These are phyloP conservation scores for Neomonachus schauinslandi DNA, from an alignment of 2,113 vertebrate genomes.

Conservation along the genomic window DNA sequence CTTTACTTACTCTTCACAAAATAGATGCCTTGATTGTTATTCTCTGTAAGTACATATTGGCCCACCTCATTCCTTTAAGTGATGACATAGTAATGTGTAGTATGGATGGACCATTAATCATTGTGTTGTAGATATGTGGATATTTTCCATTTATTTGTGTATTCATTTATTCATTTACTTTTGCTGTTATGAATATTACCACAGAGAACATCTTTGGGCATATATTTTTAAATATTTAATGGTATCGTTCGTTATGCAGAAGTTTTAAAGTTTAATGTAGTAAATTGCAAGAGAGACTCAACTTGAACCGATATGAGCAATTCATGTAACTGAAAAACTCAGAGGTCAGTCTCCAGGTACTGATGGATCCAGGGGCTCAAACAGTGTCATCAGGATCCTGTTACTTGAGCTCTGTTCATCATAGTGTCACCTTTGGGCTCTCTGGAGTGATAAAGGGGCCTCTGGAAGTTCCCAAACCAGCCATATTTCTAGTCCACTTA, in stretches of 20 bases:
- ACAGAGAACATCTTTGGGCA: neutral
- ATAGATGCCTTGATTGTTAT: neutral
- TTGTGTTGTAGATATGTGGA: neutral
- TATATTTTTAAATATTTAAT: neutral
- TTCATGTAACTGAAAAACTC: neutral
- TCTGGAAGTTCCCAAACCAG: neutral
- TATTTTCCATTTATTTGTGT: conserved; percentile 4
- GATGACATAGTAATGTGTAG: fast-evolving
- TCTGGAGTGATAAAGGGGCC: neutral
- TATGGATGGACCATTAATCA: neutral
- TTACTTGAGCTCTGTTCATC: neutral
- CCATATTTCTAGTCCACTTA: neutral
- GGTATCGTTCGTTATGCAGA: neutral
- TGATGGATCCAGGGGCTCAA: neutral
- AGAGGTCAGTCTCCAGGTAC: neutral
- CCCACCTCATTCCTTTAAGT: neutral
- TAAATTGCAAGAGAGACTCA: neutral
- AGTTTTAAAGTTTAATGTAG: conserved; percentile 19
- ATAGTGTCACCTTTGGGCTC: neutral
- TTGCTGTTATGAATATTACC: neutral
- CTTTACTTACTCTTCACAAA: neutral
- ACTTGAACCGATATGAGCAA: neutral
- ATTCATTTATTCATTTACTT: neutral
- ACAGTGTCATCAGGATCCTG: neutral
- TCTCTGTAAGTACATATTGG: neutral